These are phyloP conservation scores for Myiozetetes cayanensis DNA, from an alignment of 2,113 vertebrate genomes.

Conservation along the genomic window DNA sequence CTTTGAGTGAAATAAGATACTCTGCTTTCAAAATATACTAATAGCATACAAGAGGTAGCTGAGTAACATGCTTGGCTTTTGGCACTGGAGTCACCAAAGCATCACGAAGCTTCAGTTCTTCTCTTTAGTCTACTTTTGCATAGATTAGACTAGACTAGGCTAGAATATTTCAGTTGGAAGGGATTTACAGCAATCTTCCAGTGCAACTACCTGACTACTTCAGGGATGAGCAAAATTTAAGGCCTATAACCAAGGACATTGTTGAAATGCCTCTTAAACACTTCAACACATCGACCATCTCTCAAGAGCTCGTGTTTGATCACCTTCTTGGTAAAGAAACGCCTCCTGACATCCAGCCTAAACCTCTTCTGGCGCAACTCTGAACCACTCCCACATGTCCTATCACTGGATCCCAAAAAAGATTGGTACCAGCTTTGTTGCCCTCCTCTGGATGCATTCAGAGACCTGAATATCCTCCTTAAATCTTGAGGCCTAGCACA, in stretches of 20 bases:
- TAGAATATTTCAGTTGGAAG: background rate
- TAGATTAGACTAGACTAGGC: background rate
- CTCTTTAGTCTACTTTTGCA: background rate
- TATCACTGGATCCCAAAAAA: background rate
- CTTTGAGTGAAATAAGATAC: background rate
- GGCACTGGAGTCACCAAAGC: background rate
- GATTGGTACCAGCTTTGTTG: background rate
- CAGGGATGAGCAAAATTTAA: background rate
- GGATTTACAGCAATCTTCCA: background rate
- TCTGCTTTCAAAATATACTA: background rate
- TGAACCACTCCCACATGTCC: background rate
- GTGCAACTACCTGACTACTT: background rate
- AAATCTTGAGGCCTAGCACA: background rate
- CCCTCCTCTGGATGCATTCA: fast-evolving
- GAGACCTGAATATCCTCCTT: background rate
- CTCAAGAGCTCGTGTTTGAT: background rate
- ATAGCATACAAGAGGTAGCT: background rate
- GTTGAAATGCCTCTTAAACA: background rate
- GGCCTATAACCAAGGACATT: background rate
- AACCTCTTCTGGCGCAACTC: background rate
- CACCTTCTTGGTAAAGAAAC: background rate
- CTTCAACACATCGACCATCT: background rate
- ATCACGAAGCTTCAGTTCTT: background rate
- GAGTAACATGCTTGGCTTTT: background rate
- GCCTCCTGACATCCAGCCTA: background rate